phyloP scores from a whole-genome alignment of 2,113 vertebrate genomes.

The Vulpes ferrilata region DNA sequence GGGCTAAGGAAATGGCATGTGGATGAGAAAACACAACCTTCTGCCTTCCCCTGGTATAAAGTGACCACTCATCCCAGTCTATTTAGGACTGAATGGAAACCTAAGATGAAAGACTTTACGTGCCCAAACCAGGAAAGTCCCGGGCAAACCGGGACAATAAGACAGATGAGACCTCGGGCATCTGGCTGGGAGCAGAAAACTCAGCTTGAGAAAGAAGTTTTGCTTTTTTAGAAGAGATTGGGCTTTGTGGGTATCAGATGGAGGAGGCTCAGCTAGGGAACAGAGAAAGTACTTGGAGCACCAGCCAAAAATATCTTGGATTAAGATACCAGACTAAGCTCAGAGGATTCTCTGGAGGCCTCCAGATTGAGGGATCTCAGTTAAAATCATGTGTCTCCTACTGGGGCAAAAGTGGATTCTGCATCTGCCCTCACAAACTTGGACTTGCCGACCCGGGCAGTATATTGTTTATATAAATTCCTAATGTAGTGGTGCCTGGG shows the following conservation, averaged over 20 bases:
- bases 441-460: neutral
- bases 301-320: neutral
- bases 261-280: neutral
- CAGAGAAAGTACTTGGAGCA: neutral
- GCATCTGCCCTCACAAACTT: no score
- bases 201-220: neutral
- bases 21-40: neutral
- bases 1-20: neutral
- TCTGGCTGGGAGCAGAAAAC: neutral
- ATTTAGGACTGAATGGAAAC: neutral
- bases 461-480: neutral
- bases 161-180: neutral
- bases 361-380: neutral
- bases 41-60: neutral
- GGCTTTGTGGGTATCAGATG: neutral
- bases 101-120: neutral
- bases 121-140: neutral
- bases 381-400: neutral
- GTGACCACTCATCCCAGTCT: neutral
- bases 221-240: neutral
- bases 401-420: neutral
- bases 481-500: no score
- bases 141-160: neutral
- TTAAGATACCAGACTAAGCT: neutral
- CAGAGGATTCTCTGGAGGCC: neutral